Percentiles rank a stretch among this genome's conserved stretches.
Evolutionary conservation across 2,113 vertebrate species (phyloP).

Genomic region (Cricetomys ansorgei): DNA sequence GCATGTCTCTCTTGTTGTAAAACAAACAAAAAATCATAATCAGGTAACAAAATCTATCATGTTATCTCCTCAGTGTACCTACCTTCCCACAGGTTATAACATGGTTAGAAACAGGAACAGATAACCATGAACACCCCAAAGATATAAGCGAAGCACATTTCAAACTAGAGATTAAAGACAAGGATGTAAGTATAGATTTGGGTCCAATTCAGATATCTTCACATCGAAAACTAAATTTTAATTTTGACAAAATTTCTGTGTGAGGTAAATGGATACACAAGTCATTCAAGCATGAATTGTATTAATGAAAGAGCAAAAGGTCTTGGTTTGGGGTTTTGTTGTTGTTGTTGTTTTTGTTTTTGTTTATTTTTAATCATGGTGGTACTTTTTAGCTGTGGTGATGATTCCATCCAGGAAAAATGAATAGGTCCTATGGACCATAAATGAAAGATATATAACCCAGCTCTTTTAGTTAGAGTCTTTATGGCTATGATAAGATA

Average conservation of each 20-base stretch:
- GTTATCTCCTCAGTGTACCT: neutral
- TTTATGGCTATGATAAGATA: neutral
- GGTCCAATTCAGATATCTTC: neutral
- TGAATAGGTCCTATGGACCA: neutral
- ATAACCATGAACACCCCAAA: neutral
- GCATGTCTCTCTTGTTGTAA: neutral
- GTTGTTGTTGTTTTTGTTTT: neutral
- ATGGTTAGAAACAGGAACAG: neutral
- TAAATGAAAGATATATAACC: neutral
- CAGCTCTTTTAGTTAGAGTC: neutral
- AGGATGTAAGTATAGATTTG: neutral
- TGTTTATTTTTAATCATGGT: neutral
- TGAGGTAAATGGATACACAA: neutral
- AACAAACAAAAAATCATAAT: neutral
- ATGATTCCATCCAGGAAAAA: neutral
- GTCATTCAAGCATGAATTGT: neutral
- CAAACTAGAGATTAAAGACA: neutral
- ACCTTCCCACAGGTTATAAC: neutral
- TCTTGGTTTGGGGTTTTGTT: too few relatives aligned
- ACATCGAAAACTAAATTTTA: neutral
- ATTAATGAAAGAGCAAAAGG: neutral
- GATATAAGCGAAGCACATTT: neutral
- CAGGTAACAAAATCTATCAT: neutral
- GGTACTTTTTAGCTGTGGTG: neutral
- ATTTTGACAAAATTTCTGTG: neutral